phyloP scores from a whole-genome alignment of 2,888 invertebrate species.

The Rugalucina vietnamica region DNA sequence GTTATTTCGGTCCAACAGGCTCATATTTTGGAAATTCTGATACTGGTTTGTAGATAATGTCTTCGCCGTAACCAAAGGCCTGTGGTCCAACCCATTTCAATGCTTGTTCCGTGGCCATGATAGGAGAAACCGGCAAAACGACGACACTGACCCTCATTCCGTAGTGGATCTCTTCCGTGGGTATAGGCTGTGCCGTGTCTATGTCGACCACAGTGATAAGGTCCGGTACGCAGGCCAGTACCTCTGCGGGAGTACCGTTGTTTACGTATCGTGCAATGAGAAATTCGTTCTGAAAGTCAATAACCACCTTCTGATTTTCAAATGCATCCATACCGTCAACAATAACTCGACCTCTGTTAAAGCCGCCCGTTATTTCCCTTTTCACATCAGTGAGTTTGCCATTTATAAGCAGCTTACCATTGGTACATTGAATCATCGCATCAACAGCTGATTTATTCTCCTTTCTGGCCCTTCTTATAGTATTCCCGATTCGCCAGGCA shows the following conservation, averaged over 20 bases:
- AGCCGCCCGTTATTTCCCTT: slow-evolving; percentile 77
- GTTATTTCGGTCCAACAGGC: slow-evolving; percentile 48
- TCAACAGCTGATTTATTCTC: slow-evolving; percentile 70
- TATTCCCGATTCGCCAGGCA: slow-evolving; percentile 78
- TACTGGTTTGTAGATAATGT: slow-evolving; percentile 60
- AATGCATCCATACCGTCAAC: slow-evolving; percentile 67
- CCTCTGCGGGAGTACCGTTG: slow-evolving; percentile 19
- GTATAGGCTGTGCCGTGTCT: slow-evolving; percentile 78
- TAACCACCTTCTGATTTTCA: slow-evolving; percentile 46
- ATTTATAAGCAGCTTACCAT: slow-evolving; percentile 66
- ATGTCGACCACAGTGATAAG: slow-evolving; percentile 77
- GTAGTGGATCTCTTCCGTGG: slow-evolving; percentile 78
- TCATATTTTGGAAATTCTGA: slow-evolving; percentile 46
- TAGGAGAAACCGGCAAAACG: slow-evolving; percentile 68
- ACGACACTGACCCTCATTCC: slow-evolving; percentile 78
- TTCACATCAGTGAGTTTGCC: slow-evolving; percentile 77
- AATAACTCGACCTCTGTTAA: slow-evolving; percentile 71
- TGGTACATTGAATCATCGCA: slow-evolving; percentile 68
- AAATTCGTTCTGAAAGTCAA: slow-evolving; percentile 82
- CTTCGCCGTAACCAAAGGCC: slow-evolving; percentile 72
- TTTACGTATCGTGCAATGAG: slow-evolving; percentile 66
- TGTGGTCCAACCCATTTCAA: slow-evolving; percentile 75
- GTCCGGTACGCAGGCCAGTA: slow-evolving; percentile 77
- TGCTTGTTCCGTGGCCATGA: slow-evolving; percentile 69
- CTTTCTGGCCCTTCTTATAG: slow-evolving; percentile 71